Evolutionary conservation across 2,113 vertebrate species (phyloP), one percentile per base, ranked within the genome.

Genomic region (Rhagologus leucostigma): DNA sequence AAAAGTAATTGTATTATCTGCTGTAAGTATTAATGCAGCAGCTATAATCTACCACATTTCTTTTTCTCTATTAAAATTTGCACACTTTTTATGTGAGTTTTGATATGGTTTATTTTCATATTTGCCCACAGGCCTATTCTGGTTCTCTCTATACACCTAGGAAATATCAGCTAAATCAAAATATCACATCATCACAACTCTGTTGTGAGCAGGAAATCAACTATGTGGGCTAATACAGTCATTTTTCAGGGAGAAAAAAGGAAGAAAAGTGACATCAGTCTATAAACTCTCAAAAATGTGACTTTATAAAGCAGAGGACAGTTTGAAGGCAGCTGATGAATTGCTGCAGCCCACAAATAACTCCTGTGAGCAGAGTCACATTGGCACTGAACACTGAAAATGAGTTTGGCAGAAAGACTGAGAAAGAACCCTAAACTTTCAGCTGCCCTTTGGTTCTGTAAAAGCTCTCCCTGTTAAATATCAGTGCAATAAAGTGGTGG

Each of bases 161-260:
- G 24, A 84, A 89, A 57, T 30, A 79, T 1, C 29, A 74, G 10
- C 19, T 67, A 26, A 50, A 68, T 27, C 15, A 71, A 90, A 87
- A 55, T 11, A 52, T 0, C 4, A 9, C 26, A 32, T 35, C 35
- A 59, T 19, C 11, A 13, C 0, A 1, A 44, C 18, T 44, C 8
- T 50, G 9, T 10, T 64, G 42, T 16, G 73, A 71, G 30, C 16
- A 60, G 7, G 23, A 93, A 65, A 69, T 83, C 11, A 55, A 6
- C 5, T 18, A 3, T 14, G 4, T 90, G 23, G 16, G 42, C 35
- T 13, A 39, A 37, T 5, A 16, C 2, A 69, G 63, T 20, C 3
- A 27, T 41, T 84, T 71, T 4, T 52, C 20, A 56, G 30, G 4
- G 3, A 22, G 6, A 18, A 41, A 44, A 71, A 33, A 13, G 4